Evolutionary conservation across 1,140 invertebrate species (phyloP).

Genomic region (Diachasma alloeum): DNA sequence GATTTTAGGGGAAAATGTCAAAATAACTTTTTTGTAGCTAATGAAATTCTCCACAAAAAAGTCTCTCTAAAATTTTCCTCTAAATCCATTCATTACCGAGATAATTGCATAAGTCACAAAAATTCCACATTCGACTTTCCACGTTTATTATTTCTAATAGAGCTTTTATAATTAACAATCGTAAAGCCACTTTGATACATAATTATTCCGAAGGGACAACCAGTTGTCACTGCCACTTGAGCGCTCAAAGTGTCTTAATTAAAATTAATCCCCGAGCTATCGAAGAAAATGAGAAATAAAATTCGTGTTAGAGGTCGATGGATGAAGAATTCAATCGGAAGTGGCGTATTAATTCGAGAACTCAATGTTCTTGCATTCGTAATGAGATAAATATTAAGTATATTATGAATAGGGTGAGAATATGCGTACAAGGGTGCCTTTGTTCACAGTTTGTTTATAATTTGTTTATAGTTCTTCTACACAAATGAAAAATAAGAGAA

Average conservation of each 20-base stretch:
- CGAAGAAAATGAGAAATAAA: slow-evolving; percentile 4
- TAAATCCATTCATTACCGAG: too few relatives aligned
- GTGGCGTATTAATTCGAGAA: background rate
- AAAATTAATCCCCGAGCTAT: background rate
- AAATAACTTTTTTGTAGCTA: too few relatives aligned
- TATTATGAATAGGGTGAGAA: background rate
- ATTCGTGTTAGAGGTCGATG: slow-evolving; percentile 26
- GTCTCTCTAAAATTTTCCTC: too few relatives aligned
- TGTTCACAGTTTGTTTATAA: background rate
- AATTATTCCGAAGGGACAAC: slow-evolving; percentile 22
- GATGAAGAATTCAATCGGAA: background rate
- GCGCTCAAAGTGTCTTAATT: slow-evolving; percentile 39
- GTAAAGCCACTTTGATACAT: background rate
- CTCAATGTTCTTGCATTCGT: background rate
- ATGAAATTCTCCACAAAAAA: too few relatives aligned
- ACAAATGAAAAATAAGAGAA: background rate
- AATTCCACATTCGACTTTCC: too few relatives aligned
- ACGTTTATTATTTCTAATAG: too few relatives aligned
- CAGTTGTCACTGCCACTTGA: slow-evolving; percentile 41
- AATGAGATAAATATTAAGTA: background rate
- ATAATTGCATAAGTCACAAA: too few relatives aligned
- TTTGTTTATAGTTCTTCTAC: background rate
- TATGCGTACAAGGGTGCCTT: background rate
- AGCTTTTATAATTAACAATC: background rate
- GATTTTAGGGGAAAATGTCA: too few relatives aligned